phyloP scores from a whole-genome alignment of 2,797 vertebrate species.

The Tragopan temminckii region DNA sequence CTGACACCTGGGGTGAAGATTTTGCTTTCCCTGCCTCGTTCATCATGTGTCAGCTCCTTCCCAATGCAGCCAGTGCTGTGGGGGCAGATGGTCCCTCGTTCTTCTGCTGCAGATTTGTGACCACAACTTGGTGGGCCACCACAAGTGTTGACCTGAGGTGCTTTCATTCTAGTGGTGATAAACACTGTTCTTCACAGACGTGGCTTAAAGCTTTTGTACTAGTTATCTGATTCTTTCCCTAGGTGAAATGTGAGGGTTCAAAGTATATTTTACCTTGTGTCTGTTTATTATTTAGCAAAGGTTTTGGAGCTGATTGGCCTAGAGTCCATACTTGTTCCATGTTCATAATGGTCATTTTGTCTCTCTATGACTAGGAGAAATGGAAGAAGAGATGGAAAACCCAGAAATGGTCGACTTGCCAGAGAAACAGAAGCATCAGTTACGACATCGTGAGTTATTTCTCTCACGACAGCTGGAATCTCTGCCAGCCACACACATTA shows the following conservation, averaged over 20 bases:
- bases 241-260: background rate
- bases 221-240: background rate
- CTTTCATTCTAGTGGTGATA: background rate
- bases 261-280: background rate
- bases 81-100: background rate
- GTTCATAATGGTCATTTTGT: background rate
- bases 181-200: background rate
- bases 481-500: conserved; percentile 96
- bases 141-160: background rate
- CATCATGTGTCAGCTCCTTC: background rate
- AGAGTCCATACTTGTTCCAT: background rate
- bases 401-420: conserved; percentile 94
- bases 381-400: conserved; percentile 98
- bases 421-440: conserved; percentile 96
- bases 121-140: background rate
- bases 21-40: background rate
- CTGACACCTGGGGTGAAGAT: background rate
- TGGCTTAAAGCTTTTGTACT: background rate
- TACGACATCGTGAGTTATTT: conserved; percentile 95
- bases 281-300: background rate
- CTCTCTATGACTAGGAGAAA: conserved; percentile 86
- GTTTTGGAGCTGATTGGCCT: background rate
- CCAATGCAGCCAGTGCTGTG: fast-evolving
- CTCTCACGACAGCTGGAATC: conserved; percentile 96
- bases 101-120: background rate